Base-by-base conservation (phyloP, 2,888 invertebrate genomes). In the Ophonus ardosiacus region DNA sequence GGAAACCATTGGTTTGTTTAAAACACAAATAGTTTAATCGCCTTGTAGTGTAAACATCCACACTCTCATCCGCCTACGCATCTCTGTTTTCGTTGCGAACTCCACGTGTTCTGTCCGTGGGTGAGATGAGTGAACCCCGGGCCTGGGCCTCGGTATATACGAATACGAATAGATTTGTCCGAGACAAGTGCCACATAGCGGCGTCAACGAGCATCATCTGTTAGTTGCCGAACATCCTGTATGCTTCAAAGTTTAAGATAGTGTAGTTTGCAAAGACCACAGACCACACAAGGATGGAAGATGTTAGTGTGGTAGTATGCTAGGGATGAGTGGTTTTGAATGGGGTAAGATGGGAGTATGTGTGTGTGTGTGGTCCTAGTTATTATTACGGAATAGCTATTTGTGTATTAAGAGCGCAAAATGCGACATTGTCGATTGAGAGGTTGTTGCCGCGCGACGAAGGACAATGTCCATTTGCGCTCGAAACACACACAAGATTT, bases 21-120 rank as follows among this genome's bases (percentile, higher is more conserved):
- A 78, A 78, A 78, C 78, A 78, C 78, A 78, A 78, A 78, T 78
- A 78, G 78, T 78, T 78, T 78, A 78, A 78, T 78, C 78, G 57
- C 78, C 78, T 18, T 78, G 21, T 24, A 78, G 78, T 31, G 56
- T 78, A 78, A 78, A 78, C 78, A 78, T 43, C 40, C 71, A 74
- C 17, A 51, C 43, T 51, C 43, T 51, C 43, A 51, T 51, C 43
- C 43, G 43, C 43, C 43, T 10, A 51, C 43, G 13, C 13, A 51
- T 51, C 8, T 51, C 10, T 68, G 68, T 68, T 15, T 68, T 10
- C 31, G 24, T 38, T 38, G 68, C 68, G 31, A 68, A 24, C n/a
- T 38, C 68, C 68, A 68, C 68, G 40, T 68, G 65, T 15, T 51
- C 43, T 4, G 59, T 18, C 7, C 59, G 18, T 61, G 18, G 17